Percentiles rank a stretch among this genome's conserved stretches.
These are phyloP conservation scores for Sturmia bella DNA, from an alignment of 2,888 invertebrate genomes.

Conservation along the genomic window DNA sequence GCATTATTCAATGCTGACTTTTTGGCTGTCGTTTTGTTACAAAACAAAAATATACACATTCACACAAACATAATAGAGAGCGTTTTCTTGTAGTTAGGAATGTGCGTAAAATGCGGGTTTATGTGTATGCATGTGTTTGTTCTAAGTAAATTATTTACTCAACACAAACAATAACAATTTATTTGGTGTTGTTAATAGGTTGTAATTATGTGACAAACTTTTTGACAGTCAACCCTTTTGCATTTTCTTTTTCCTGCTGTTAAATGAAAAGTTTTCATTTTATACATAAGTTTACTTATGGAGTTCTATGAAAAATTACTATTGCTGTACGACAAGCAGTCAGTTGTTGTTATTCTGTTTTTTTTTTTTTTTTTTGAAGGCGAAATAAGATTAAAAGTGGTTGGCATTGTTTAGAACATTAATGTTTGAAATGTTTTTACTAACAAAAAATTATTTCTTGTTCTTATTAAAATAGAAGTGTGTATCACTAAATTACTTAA, in stretches of 20 bases:
- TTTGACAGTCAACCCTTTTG: constrained; percentile 74
- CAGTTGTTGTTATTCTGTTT: constrained; percentile 21
- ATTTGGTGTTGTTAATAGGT: constrained; percentile 72
- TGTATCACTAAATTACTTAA: constrained; percentile 62
- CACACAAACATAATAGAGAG: background rate
- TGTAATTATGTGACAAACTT: constrained; percentile 74
- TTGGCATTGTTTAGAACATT: constrained; percentile 65
- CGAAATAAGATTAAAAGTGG: constrained; percentile 54
- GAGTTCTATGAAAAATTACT: constrained; percentile 55
- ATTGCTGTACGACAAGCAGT: constrained; percentile 39
- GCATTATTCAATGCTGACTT: constrained; percentile 54
- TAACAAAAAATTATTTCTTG: constrained; percentile 36
- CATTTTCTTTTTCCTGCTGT: constrained; percentile 62
- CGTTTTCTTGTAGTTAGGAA: constrained; percentile 20
- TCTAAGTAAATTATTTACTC: constrained; percentile 66
- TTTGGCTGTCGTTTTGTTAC: constrained; percentile 16
- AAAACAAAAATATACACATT: too few relatives aligned
- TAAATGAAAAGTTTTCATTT: constrained; percentile 9
- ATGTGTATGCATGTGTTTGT: constrained; percentile 14
- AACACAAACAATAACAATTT: constrained; percentile 71
- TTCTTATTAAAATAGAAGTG: constrained; percentile 44
- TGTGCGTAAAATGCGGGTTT: constrained; percentile 37
- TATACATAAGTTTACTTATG: constrained; percentile 30
- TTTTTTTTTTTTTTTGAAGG: constrained; percentile 29
- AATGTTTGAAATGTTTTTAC: constrained; percentile 52